Base-by-base conservation (phyloP, 2,888 invertebrate species). In the Ochropleura leucogaster region DNA sequence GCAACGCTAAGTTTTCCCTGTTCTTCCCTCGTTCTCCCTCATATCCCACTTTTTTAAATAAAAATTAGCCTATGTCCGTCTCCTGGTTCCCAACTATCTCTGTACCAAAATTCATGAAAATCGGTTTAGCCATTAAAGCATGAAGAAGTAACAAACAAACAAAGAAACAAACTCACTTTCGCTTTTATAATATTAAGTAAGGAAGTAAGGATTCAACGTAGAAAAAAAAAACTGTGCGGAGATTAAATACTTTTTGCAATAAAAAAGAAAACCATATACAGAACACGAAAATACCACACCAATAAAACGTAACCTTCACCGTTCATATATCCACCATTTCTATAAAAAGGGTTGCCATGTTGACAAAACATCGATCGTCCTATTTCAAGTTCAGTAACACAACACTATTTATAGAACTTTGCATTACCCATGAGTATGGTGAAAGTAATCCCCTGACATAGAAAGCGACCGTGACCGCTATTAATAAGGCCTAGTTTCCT, bases 361-460 rank as follows among this genome's bases (percentile, higher is more conserved):
- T 72, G 57, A 82, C 66, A 60, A 60, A 44, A 40, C n/a, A 77
- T 72, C 55, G 74, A 74, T 55, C 63, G 76, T 64, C 8, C 74
- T 46, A 69, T 67, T 72, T 80, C 42, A 75, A 72, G 78, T 86
- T 82, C 87, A 84, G 53, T 76, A 74, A 64, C 82, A 79, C 14
- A 64, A 6, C 46, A 10, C 82, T 85, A 83, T 72, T 68, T 65
- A 72, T 86, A 75, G 82, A 60, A 42, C 62, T 69, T 63, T 62
- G 74, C 62, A 74, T 77, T 84, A 84, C 49, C 71, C 74, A 72
- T 74, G 63, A 71, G 55, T 20, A n/a, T 47, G 62, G 86, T 78
- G 84, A 85, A 85, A 86, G 84, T 74, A 73, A 69, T 80, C 74
- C 66, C 77, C 49, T 60, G 84, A 1, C 42, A 42, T 63, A 76